Conservation (phyloP, 2,888 invertebrate genomes). For the Lydus trimaculatus region DNA sequence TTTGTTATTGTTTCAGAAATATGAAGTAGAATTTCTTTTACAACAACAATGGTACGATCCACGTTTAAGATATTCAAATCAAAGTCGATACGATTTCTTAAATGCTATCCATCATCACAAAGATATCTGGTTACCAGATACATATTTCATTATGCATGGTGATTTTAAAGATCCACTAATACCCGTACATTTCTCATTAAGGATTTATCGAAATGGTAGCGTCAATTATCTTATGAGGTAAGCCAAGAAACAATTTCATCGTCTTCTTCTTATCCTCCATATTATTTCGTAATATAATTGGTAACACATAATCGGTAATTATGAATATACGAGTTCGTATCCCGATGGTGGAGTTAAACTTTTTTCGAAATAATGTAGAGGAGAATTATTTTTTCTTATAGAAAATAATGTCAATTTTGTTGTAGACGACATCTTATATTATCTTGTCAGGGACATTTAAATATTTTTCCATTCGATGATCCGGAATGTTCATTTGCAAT, state of each 20-base stretch:
- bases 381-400: no score
- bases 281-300: no score
- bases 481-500: conserved; percentile 94
- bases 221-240: conserved; percentile 93
- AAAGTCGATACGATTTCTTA: conserved; percentile 85
- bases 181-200: conserved; percentile 91
- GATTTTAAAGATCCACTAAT: conserved; percentile 95
- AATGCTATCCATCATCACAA: conserved; percentile 94
- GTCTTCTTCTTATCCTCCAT: no score
- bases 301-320: no score
- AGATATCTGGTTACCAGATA: conserved; percentile 93
- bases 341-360: no score
- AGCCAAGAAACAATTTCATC: no score
- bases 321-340: no score
- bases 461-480: conserved; percentile 96
- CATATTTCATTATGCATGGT: conserved; percentile 96
- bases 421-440: conserved; percentile 86
- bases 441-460: conserved; percentile 91
- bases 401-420: no score
- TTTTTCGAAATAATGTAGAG: no score
- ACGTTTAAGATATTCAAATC: conserved; percentile 86
- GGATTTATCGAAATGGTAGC: conserved; percentile 92
- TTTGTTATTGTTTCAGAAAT: conserved; percentile 74
- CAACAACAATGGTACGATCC: conserved; percentile 96
- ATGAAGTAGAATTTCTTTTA: conserved; percentile 93